A percentile compares a stretch with the other conserved stretches of the same genome.
phyloP scores from a whole-genome alignment of 2,113 vertebrate genomes.

The Patagioenas fasciata region DNA sequence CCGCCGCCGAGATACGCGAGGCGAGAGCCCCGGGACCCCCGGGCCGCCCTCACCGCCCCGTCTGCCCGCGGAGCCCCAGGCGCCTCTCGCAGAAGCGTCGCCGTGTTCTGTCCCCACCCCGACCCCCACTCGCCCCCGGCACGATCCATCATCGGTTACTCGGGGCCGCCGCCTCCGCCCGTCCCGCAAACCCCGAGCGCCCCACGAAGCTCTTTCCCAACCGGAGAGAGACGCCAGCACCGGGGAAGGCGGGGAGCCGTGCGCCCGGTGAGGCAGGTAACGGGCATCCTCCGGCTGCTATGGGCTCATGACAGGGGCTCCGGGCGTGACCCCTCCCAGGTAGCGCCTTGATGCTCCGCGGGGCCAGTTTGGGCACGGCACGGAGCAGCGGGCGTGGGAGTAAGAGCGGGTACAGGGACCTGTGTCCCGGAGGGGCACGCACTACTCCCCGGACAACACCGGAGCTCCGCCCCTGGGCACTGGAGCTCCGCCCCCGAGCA shows the following conservation, averaged over 20 bases:
- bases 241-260: not conserved
- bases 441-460: not conserved
- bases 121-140: not conserved
- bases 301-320: not conserved
- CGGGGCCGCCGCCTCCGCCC: not conserved
- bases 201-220: not conserved
- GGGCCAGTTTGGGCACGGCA: too few relatives aligned
- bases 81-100: conserved; percentile 84
- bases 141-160: too few relatives aligned
- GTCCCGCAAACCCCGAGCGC: not conserved
- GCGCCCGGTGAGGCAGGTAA: too few relatives aligned
- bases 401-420: too few relatives aligned
- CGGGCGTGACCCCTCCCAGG: not conserved
- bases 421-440: not conserved
- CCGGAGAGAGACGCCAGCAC: not conserved
- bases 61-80: conserved; percentile 67
- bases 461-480: not conserved
- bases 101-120: conserved; percentile 63
- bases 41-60: not conserved
- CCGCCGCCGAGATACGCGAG: conserved; percentile 78
- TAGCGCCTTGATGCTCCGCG: too few relatives aligned
- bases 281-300: not conserved
- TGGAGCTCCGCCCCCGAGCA: too few relatives aligned
- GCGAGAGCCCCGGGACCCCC: conserved; percentile 46
- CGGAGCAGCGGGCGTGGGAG: too few relatives aligned